Evolutionary conservation across 2,797 vertebrate species (phyloP), one percentile per base, ranked within the genome.

Genomic region (Dendrocincla fuliginosa): DNA sequence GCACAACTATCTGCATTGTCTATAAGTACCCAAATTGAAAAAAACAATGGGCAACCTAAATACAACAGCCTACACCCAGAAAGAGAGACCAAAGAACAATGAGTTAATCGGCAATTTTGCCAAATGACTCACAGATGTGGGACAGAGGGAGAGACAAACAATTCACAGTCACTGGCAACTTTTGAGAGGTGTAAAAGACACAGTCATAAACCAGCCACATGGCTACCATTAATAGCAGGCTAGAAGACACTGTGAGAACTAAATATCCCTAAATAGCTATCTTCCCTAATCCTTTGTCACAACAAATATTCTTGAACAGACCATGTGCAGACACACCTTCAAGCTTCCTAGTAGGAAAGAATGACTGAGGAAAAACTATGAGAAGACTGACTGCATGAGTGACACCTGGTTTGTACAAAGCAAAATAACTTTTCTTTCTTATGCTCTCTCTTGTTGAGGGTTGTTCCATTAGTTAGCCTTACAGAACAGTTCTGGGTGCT

Each of bases 41-140:
- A 69, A 79, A 87, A 60, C 77, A 90, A 87, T 87, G 11, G 50
- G 17, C 35, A 92, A 78, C 10, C 30, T 61, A 82, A 93, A 73
- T 61, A 55, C 35, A 81, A 52, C 47, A 84, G 32, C 56, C 84
- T 76, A 47, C 89, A 69, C 59, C 60, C 74, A 79, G 67, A 80
- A 37, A 77, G 56, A 85, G 30, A 84, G 35, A 90, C 67, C 70
- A 87, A 93, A 89, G 81, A 82, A 55, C 52, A 74, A 24, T n/a
- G 55, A 82, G 8, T 61, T 92, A 80, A 70, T 74, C 60, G 56
- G 60, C 44, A 47, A 0, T 89, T 94, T 94, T 70, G 13, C 10
- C 18, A 56, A 39, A n/a, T 93, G 81, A 87, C 41, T 93, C 84
- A 83, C 33, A 60, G 53, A 89, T 78, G 60, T 85, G 84, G 41